These are phyloP conservation scores for Strix aluco DNA, from an alignment of 2,113 vertebrate genomes.

Conservation along the genomic window DNA sequence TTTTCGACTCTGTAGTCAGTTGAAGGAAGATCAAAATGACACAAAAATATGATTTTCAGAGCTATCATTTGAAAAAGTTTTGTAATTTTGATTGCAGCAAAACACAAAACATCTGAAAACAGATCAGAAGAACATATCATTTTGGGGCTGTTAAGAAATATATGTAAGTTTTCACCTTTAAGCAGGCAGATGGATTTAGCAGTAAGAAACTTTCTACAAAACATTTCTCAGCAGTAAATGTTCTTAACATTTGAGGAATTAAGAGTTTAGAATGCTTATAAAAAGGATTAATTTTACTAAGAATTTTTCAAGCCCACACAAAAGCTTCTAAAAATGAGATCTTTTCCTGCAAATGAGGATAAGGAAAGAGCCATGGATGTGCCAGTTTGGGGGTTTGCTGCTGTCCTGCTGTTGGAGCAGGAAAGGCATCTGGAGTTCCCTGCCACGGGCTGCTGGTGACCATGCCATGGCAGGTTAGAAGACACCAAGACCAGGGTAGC, in stretches of 20 bases:
- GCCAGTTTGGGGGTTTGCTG: not conserved
- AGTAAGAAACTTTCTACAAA: not conserved
- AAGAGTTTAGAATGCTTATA: not conserved
- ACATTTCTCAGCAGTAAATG: not conserved
- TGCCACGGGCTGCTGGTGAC: not conserved
- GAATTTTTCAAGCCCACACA: not conserved
- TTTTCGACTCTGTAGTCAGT: not conserved
- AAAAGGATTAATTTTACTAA: slow-evolving; percentile 19
- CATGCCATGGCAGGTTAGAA: not conserved
- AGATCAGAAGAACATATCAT: not conserved
- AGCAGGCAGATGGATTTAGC: not conserved
- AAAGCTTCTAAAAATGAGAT: not conserved
- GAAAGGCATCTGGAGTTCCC: not conserved
- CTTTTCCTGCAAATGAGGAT: not conserved
- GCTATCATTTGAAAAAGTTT: not conserved
- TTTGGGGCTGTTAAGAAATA: not conserved
- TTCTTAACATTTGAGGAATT: slow-evolving; percentile 11
- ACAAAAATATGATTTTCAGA: not conserved
- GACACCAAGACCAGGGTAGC: not conserved
- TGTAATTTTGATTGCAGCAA: not conserved
- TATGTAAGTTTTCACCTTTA: not conserved
- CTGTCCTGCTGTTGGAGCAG: not conserved
- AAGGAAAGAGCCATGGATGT: not conserved
- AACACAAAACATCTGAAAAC: not conserved
- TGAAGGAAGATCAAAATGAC: not conserved